Evolutionary conservation across 2,797 vertebrate genomes (phyloP).

Genomic region (Enteromius treurensis): DNA sequence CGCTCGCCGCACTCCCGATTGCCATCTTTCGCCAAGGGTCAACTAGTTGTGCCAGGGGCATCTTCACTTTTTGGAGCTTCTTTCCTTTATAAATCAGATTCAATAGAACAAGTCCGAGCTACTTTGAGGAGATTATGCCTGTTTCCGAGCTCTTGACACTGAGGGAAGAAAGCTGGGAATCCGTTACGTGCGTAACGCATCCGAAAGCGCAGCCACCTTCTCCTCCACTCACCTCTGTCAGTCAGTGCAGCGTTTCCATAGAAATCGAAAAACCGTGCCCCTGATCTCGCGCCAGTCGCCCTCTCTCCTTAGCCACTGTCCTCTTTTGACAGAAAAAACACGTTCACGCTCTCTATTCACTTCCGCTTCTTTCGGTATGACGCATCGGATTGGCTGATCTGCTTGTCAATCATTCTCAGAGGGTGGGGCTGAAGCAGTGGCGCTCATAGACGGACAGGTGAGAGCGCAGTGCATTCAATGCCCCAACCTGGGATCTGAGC

Average conservation of each 20-base stretch:
- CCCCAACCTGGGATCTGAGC: neutral
- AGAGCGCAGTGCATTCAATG: neutral
- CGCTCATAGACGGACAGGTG: slow-evolving; percentile 39
- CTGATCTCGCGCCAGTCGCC: slow-evolving; percentile 52
- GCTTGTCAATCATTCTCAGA: slow-evolving; percentile 71
- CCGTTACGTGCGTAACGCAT: slow-evolving; percentile 63
- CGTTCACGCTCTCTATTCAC: slow-evolving; percentile 54
- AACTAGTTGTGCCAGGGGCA: slow-evolving; percentile 96
- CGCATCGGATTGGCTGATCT: slow-evolving; percentile 71
- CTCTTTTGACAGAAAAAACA: slow-evolving; percentile 41
- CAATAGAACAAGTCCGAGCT: slow-evolving; percentile 17
- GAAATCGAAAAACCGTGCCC: slow-evolving; percentile 40
- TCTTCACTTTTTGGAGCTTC: slow-evolving; percentile 72
- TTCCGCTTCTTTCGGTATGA: slow-evolving; percentile 77
- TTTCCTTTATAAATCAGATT: slow-evolving; percentile 21
- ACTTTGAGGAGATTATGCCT: slow-evolving; percentile 57
- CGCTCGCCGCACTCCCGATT: slow-evolving; percentile 83
- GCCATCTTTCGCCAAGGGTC: slow-evolving; percentile 98
- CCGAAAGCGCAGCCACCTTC: slow-evolving; percentile 55
- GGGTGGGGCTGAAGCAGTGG: slow-evolving; percentile 52
- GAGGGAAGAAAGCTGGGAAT: slow-evolving; percentile 52
- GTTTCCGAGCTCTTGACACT: slow-evolving; percentile 67
- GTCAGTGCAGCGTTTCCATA: slow-evolving; percentile 43
- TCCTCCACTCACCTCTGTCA: slow-evolving; percentile 47
- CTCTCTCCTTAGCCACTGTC: slow-evolving; percentile 32